Percentiles rank a stretch among this genome's conserved stretches.
These are phyloP conservation scores for Acleris laterana DNA, from an alignment of 2,888 invertebrate genomes.

Conservation along the genomic window DNA sequence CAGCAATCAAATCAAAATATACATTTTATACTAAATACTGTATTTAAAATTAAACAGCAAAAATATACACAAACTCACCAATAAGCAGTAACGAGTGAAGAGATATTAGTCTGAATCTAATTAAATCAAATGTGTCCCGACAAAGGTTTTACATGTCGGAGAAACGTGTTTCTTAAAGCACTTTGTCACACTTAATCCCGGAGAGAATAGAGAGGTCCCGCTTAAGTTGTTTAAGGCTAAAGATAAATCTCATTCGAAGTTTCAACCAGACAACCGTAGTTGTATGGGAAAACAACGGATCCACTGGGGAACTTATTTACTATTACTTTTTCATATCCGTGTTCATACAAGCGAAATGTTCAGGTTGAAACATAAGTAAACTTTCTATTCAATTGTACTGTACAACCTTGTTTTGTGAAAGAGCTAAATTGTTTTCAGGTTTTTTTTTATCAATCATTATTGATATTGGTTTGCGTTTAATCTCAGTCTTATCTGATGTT, in stretches of 20 bases:
- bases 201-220: conserved; percentile 49
- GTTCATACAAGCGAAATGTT: too few relatives aligned
- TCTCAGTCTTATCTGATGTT: too few relatives aligned
- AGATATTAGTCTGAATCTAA: conserved; percentile 63
- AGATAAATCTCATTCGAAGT: conserved; percentile 37
- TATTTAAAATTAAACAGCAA: conserved; percentile 14
- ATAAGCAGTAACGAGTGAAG: conserved; percentile 37
- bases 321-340: too few relatives aligned
- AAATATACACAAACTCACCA: neutral
- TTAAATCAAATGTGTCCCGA: conserved; percentile 61
- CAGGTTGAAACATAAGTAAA: too few relatives aligned
- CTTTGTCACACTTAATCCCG: conserved; percentile 61
- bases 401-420: too few relatives aligned
- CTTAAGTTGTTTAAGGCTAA: conserved; percentile 38
- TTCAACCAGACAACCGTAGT: conserved; percentile 22
- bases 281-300: conserved; percentile 26
- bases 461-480: too few relatives aligned
- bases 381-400: too few relatives aligned
- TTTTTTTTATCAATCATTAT: too few relatives aligned
- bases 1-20: neutral
- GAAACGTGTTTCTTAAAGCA: conserved; percentile 56
- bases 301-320: too few relatives aligned
- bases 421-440: too few relatives aligned
- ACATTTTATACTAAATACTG: neutral
- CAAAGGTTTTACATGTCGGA: conserved; percentile 57